These are phyloP conservation scores for Nesoenas mayeri DNA, from an alignment of 2,113 vertebrate species.

Conservation along the genomic window DNA sequence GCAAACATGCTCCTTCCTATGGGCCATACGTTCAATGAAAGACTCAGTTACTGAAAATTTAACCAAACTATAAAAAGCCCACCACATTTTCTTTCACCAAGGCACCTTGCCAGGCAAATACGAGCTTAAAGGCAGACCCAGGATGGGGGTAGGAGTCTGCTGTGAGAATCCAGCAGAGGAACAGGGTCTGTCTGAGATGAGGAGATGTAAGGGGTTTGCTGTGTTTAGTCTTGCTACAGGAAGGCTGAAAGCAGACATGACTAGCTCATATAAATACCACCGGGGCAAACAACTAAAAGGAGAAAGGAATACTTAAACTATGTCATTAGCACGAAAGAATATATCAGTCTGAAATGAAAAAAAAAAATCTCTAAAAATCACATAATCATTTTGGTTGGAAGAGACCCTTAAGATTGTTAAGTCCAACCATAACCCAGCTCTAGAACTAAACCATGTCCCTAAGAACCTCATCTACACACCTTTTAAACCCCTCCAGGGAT, in stretches of 20 bases:
- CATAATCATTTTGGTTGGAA: neutral
- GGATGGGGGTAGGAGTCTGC: neutral
- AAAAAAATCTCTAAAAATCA: neutral
- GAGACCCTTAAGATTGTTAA: too few relatives aligned
- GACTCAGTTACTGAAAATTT: neutral
- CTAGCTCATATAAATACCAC: neutral
- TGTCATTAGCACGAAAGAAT: neutral
- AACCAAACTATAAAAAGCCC: neutral
- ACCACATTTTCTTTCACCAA: neutral
- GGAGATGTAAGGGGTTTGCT: neutral
- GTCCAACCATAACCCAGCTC: too few relatives aligned
- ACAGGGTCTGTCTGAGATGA: neutral
- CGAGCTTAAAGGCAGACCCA: neutral
- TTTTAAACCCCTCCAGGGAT: too few relatives aligned
- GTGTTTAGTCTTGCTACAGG: neutral
- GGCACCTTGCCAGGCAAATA: neutral
- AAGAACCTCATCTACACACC: too few relatives aligned
- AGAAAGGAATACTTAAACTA: neutral
- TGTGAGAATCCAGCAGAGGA: neutral
- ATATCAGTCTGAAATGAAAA: neutral
- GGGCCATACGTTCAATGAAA: neutral
- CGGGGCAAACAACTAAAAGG: neutral
- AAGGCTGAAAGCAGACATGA: neutral
- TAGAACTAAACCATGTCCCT: too few relatives aligned
- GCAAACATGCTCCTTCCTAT: neutral